Evolutionary conservation across 2,888 invertebrate genomes (phyloP).

Genomic region (Bembecia ichneumoniformis): DNA sequence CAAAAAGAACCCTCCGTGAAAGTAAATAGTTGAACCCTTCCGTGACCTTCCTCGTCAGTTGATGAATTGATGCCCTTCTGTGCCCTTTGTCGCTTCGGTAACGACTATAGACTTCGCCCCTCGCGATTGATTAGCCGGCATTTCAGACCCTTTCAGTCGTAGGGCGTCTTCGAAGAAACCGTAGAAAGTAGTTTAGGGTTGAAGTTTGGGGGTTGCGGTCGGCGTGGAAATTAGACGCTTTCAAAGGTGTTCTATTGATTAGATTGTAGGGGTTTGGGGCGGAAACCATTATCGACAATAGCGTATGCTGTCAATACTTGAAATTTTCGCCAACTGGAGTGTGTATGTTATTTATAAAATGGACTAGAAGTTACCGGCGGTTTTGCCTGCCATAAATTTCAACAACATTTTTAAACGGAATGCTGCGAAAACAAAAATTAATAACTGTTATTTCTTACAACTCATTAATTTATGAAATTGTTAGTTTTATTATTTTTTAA

Average conservation of each 20-base stretch:
- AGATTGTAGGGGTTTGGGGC: not conserved
- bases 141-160: constrained; percentile 57
- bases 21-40: constrained; percentile 42
- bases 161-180: constrained; percentile 42
- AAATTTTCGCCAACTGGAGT: no score
- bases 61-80: constrained; percentile 51
- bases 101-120: constrained; percentile 3
- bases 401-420: no score
- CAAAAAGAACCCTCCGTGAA: constrained; percentile 45
- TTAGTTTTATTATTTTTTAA: no score
- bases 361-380: no score
- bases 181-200: constrained; percentile 22
- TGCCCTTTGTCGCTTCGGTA: constrained; percentile 4
- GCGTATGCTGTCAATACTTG: no score
- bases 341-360: no score
- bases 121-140: constrained; percentile 62
- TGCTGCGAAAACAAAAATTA: no score
- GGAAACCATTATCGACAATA: no score
- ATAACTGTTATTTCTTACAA: no score
- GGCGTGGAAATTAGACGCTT: constrained; percentile 8
- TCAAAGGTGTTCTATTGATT: not conserved
- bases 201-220: constrained; percentile 13
- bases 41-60: constrained; percentile 33
- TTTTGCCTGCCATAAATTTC: no score
- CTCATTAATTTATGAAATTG: no score